Evolutionary conservation across 2,888 invertebrate genomes (phyloP), one percentile per base, ranked within the genome.

Genomic region (Eremobia ochroleuca): DNA sequence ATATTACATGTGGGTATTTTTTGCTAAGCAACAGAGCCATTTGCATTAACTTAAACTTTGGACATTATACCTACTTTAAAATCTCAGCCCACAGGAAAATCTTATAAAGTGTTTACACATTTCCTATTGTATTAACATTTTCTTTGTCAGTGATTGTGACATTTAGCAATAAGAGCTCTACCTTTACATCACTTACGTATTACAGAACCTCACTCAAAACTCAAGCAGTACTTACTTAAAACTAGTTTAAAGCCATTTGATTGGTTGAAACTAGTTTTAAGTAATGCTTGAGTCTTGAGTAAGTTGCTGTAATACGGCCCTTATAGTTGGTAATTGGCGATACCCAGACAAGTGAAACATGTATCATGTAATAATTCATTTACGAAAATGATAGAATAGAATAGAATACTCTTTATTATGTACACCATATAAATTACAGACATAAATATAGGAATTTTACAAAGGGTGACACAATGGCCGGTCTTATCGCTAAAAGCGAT

Each of bases 31-130:
- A 25, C 31, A 8, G 52, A 15, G 5, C 31, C 1, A 25, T 25
- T 40, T 52, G 15, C 11, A 28, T 9, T 21, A 28, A 64, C 31
- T 37, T 80, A 61, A 46, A 69, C 79, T 83, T 83, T 83, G 79
- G 8, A 66, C 79, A 55, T 18, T 58, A 43, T 4, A 62, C n/a
- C n/a, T n/a, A n/a, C 2, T 52, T 11, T 11, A 62, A 28, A 61
- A 55, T 74, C 25, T 81, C 43, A 52, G 62, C 8, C 11, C 25
- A 52, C 75, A 55, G 21, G n/a, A 34, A 55, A 37, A 52, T 55
- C 6, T 37, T 31, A 2, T 13, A 25, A 15, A 75, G 46, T 34
- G 4, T 55, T 46, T 13, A 37, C 21, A 58, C 31, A 62, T 68
- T 58, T n/a, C 28, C 0, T n/a, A 49, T 2, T 58, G 28, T 5